Evolutionary conservation across 2,797 vertebrate genomes (phyloP).

Genomic region (Meriones psammophilus): DNA sequence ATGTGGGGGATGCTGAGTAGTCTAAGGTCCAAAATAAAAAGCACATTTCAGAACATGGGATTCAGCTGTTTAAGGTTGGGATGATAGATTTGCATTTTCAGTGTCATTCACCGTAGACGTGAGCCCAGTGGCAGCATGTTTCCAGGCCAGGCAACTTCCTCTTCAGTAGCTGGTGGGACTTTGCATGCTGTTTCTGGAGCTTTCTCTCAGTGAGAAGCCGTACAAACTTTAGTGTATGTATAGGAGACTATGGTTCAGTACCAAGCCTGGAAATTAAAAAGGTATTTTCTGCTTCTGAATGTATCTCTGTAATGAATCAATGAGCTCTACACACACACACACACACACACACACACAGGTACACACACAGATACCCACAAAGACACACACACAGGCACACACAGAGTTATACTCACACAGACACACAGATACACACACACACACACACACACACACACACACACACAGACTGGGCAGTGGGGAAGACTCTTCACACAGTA

Average conservation of each 20-base stretch:
- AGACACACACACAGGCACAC: too few species aligned
- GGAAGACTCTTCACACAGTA: not conserved
- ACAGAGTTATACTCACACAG: too few species aligned
- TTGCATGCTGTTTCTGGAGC: conserved; percentile 63
- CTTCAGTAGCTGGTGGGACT: conserved; percentile 72
- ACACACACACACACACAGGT: too few species aligned
- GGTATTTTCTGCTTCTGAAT: not conserved
- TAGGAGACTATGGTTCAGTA: not conserved
- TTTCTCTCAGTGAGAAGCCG: conserved; percentile 62
- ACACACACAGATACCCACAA: too few species aligned
- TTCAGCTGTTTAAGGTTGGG: conserved; percentile 43
- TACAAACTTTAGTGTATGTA: conserved; percentile 55
- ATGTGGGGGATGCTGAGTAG: conserved; percentile 34
- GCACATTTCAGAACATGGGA: conserved; percentile 53
- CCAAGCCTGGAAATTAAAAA: conserved; percentile 32
- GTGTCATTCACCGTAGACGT: not conserved
- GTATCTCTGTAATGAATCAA: not conserved
- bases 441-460: too few species aligned
- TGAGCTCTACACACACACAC: not conserved
- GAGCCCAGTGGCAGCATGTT: not conserved
- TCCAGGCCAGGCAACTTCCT: conserved; percentile 47
- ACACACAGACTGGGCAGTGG: not conserved
- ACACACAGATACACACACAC: too few species aligned
- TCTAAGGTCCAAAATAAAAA: conserved; percentile 60
- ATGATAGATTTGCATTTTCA: conserved; percentile 65